Base-by-base conservation (phyloP, 2,888 invertebrate species). In the Apamea epomidion region DNA sequence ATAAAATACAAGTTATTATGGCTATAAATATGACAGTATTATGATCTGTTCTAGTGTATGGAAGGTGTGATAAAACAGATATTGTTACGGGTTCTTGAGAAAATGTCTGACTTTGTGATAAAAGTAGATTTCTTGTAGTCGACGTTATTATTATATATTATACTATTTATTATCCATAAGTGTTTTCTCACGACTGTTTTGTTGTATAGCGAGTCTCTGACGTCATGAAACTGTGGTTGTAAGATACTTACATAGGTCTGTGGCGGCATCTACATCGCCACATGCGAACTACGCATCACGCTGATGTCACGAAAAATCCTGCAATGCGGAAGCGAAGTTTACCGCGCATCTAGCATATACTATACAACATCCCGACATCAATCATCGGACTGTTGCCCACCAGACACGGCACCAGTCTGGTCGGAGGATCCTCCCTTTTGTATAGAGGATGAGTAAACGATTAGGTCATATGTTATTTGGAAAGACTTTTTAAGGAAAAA, bases 1-100 rank as follows among this genome's bases (percentile, higher is more conserved):
- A 86, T 79, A 83, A 75, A 74, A 37, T 64, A 54, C 16, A 69
- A 42, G 69, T 54, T 71, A 86, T 67, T 72, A 32, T 69, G n/a
- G 18, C 25, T 48, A 37, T 69, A 25, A 54, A 62, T 76, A 32
- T 62, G 7, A 29, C 60, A 51, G 32, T 29, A 12, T 69, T 75
- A 51, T 69, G 42, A 60, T 73, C 25, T 72, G 18, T 14, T 45
- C 51, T 69, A 74, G 32, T 32, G 48, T 29, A 42, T 73, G 29
- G 14, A 64, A 60, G 62, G 45, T 72, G 73, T 70, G n/a, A 74
- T 65, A 84, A 32, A 37, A 51, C 7, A 42, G 25, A 62, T 78
- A 45, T 64, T 54, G 7, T 69, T 5, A n/a, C 18, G 7, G 5
- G 45, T 2, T 70, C 37, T 69, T 48, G 64, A 54, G 58, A 70